Base-by-base conservation (phyloP, 2,113 vertebrate genomes). In the Phasianus colchicus region DNA sequence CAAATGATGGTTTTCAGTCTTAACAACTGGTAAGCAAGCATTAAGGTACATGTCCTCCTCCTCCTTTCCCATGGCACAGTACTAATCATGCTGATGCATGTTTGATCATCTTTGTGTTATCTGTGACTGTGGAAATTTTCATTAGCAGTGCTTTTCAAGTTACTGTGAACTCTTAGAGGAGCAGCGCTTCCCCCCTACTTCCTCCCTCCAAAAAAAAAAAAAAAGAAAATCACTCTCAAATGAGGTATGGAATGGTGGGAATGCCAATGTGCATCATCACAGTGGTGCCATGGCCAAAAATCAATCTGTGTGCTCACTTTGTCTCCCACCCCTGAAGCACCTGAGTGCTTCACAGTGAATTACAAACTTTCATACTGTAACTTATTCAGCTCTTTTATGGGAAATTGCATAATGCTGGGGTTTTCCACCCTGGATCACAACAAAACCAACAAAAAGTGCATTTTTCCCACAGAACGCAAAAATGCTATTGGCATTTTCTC, bases 251-350 rank as follows among this genome's bases (percentile, higher is more conserved):
- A 88, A 77, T 6, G 30, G 29, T 52, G 61, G 55, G 8, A 58
- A 76, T 38, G 52, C 27, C n/a, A 45, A 58, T 1, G 0, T 30
- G 72, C 2, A 34, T 7, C 7, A 3, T 20, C 1, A 0, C 30
- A 57, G 75, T 1, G 3, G 75, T 9, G 6, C 34, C 16, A 14
- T 5, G 22, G 40, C n/a, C 11, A 9, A 77, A 90, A 70, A 85
- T 63, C 45, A 83, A 24, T 61, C 69, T 8, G 22, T 57, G 25
- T 18, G 5, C 34, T 77, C 76, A 74, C 34, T 27, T 86, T 78
- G 24, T 36, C 57, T 69, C 71, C 57, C 43, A 19, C 24, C 54
- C 63, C 57, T 27, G 32, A 72, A 64, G 50, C 11, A 61, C 71
- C 65, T 0, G 3, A 67, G 21, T 17, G 45, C 48, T 74, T 75